Evolutionary conservation across 2,113 vertebrate species (phyloP), one percentile per base, ranked within the genome.

Genomic region (Catagonus wagneri): DNA sequence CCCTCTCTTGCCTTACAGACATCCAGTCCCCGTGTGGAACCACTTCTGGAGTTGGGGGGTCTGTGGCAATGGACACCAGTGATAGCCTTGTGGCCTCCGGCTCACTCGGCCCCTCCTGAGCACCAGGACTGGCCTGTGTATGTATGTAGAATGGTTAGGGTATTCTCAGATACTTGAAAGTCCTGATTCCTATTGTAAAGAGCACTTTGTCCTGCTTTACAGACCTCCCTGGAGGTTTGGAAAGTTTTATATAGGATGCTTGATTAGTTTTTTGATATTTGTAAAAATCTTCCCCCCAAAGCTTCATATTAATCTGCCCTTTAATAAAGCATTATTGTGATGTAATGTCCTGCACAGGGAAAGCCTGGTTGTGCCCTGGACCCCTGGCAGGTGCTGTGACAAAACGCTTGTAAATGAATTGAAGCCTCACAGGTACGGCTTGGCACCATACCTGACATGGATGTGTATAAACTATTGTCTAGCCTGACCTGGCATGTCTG

Each of bases 201-300:
- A 99, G 98, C 98, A 99, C 98, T 99, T 99, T 99, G 98, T 98
- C 98, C 98, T 97, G 97, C 98, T 97, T 97, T 83, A 3, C 80
- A 79, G 98, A 76, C 97, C 97, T 90, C 95, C 89, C 20, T 58
- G 80, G 95, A 97, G 98, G 98, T 97, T 95, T 95, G 94, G 85
- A 95, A 92, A 90, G 52, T 68, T 97, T 88, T 91, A 92, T 74
- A 83, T 58, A 91, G 97, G 94, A 96, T 76, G 78, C 83, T 66
- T 89, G 95, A 52, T 29, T 68, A 54, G 63, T 92, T 95, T 80
- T 79, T 61, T 52, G 32, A 29, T 58, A 17, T 74, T 74, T 97
- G 95, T 97, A 96, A 93, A 96, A 80, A 95, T 12, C 2, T 39
- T 6, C 15, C 83, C 60, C 60, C 16, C 6, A 17, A 90, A 90